Evolutionary conservation across 1,140 invertebrate species (phyloP).

Genomic region (Lethrus apterus): DNA sequence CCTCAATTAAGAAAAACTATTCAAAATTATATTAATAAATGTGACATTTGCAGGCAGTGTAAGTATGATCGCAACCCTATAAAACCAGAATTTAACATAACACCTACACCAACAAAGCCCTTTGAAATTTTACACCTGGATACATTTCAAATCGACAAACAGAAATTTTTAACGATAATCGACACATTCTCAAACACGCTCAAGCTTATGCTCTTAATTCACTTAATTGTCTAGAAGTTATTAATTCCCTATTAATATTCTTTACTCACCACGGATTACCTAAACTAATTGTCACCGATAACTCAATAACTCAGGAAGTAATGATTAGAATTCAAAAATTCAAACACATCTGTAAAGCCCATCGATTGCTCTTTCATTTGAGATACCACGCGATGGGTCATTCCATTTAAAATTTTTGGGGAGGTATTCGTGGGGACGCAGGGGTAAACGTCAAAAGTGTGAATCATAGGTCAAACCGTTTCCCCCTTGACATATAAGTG

Average conservation of each 20-base stretch:
- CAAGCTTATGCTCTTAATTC: constrained; percentile 4
- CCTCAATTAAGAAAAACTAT: constrained; percentile 33
- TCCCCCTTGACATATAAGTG: too few species aligned
- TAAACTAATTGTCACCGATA: background rate
- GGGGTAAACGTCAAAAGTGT: too few species aligned
- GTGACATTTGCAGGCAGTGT: constrained; percentile 25
- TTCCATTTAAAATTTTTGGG: too few species aligned
- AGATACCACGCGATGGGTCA: too few species aligned
- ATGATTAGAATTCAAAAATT: too few species aligned
- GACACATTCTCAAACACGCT: constrained; percentile 9
- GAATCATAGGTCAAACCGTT: too few species aligned
- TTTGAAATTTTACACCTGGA: constrained; percentile 34
- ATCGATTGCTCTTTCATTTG: too few species aligned
- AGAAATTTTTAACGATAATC: constrained; percentile 11
- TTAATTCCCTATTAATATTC: background rate
- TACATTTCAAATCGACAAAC: constrained; percentile 24
- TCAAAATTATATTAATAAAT: constrained; percentile 24
- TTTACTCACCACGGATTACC: background rate
- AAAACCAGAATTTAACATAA: constrained; percentile 26
- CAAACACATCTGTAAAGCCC: too few species aligned
- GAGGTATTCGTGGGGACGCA: too few species aligned
- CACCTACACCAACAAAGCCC: constrained; percentile 25
- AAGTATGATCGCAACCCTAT: constrained; percentile 34
- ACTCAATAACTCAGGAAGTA: too few species aligned
- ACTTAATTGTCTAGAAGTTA: background rate